phyloP scores from a whole-genome alignment of 2,888 invertebrate genomes.

The Bombyx huttoni region DNA sequence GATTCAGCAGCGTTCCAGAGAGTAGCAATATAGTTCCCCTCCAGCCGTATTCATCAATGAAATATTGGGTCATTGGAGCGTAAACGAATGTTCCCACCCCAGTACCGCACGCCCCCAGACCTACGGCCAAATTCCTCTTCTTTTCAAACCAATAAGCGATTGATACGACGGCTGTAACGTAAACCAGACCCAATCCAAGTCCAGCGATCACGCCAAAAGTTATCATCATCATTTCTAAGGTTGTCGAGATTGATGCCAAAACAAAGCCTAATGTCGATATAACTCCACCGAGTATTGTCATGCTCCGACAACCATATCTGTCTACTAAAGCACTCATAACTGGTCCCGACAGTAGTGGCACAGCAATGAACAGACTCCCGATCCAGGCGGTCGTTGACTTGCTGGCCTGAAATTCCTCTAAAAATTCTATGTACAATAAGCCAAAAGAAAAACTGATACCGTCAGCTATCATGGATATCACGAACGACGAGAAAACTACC shows the following conservation, averaged over 20 bases:
- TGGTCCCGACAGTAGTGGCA: constrained; percentile 88
- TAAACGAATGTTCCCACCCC: constrained; percentile 92
- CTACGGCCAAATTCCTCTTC: constrained; percentile 87
- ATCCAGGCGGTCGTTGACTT: constrained; percentile 92
- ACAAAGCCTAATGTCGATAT: constrained; percentile 84
- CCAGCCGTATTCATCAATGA: constrained; percentile 87
- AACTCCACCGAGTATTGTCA: constrained; percentile 82
- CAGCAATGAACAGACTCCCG: constrained; percentile 89
- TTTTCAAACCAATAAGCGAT: constrained; percentile 95
- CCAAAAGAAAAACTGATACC: constrained; percentile 96
- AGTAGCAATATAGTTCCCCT: constrained; percentile 84
- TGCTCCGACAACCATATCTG: constrained; percentile 85
- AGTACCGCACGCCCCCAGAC: constrained; percentile 89
- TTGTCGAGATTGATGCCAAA: constrained; percentile 78
- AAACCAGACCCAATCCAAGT: constrained; percentile 86
- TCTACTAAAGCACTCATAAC: constrained; percentile 89
- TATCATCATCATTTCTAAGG: constrained; percentile 84
- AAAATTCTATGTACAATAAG: constrained; percentile 86
- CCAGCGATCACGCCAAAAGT: constrained; percentile 91
- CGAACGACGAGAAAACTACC: constrained; percentile 87
- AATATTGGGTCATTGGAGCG: constrained; percentile 86
- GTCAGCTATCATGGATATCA: constrained; percentile 92
- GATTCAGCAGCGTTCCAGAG: constrained; percentile 87
- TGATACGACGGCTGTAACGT: constrained; percentile 91
- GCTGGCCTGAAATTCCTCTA: constrained; percentile 84